phyloP scores from a whole-genome alignment of 2,113 vertebrate species.

The Esox niger region DNA sequence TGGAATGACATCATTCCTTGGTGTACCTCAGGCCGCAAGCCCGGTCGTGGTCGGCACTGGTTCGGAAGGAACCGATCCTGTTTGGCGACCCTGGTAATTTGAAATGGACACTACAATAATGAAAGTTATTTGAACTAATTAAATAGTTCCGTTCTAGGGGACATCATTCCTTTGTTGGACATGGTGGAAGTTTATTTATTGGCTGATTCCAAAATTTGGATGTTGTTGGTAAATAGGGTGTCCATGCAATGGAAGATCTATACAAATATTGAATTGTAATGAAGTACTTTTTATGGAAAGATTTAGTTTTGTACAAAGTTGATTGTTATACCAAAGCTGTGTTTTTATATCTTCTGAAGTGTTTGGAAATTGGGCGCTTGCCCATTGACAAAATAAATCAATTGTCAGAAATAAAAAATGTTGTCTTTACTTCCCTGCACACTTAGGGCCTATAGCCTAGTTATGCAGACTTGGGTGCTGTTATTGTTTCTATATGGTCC shows the following conservation, averaged over 20 bases:
- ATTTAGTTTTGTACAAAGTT: constrained; percentile 88
- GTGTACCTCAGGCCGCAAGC: constrained; percentile 75
- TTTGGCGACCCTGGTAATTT: constrained; percentile 91
- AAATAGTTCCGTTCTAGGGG: constrained; percentile 87
- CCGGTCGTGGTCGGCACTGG: constrained; percentile 71
- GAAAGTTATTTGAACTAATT: constrained; percentile 41
- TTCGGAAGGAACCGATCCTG: constrained; percentile 78
- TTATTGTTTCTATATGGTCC: too few relatives aligned
- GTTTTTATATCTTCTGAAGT: constrained; percentile 69
- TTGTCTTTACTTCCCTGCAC: background rate
- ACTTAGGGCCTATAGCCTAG: too few relatives aligned
- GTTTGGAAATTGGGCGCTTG: constrained; percentile 47
- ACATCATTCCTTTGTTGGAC: constrained; percentile 48
- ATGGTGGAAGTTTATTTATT: constrained; percentile 64
- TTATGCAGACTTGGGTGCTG: too few relatives aligned
- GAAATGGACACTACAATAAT: constrained; percentile 5
- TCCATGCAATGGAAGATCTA: constrained; percentile 72
- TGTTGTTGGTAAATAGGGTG: constrained; percentile 75
- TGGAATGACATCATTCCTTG: constrained; percentile 83
- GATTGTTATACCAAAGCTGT: constrained; percentile 89
- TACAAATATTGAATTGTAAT: constrained; percentile 63
- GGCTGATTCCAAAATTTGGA: constrained; percentile 80
- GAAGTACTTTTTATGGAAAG: constrained; percentile 76
- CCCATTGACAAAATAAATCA: constrained; percentile 69
- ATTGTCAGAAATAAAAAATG: constrained; percentile 39